These are phyloP conservation scores for Chelonia mydas DNA, from an alignment of 2,797 vertebrate genomes.

Conservation along the genomic window DNA sequence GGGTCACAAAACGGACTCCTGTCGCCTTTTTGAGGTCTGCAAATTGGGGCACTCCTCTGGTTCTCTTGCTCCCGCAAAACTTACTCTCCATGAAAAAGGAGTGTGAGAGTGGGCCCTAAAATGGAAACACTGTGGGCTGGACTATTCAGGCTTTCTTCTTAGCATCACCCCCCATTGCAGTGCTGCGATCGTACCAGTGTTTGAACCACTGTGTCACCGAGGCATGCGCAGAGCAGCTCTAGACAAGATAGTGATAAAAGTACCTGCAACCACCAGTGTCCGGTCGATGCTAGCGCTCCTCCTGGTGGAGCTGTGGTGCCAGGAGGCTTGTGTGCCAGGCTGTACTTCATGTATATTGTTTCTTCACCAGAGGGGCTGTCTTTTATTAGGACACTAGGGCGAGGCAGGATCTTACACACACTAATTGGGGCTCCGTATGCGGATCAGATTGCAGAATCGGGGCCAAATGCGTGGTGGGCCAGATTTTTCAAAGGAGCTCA, in stretches of 20 bases:
- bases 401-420: not conserved
- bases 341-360: not conserved
- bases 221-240: not conserved
- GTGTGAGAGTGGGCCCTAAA: not conserved
- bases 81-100: not conserved
- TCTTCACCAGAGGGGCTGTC: not conserved
- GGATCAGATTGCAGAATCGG: not conserved
- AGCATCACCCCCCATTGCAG: not conserved
- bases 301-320: not conserved
- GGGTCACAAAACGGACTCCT: no score
- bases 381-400: not conserved
- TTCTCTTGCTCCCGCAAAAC: not conserved
- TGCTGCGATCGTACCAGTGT: not conserved
- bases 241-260: not conserved
- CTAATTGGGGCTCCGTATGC: not conserved
- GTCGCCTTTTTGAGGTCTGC: not conserved
- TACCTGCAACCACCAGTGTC: no score
- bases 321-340: not conserved
- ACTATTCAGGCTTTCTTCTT: not conserved
- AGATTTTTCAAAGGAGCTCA: not conserved
- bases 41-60: not conserved
- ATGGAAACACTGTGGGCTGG: not conserved
- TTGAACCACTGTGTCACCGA: not conserved
- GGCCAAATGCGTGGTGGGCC: not conserved
- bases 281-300: not conserved